Base-by-base conservation (phyloP, 2,113 vertebrate species). In the Calidris pygmaea region DNA sequence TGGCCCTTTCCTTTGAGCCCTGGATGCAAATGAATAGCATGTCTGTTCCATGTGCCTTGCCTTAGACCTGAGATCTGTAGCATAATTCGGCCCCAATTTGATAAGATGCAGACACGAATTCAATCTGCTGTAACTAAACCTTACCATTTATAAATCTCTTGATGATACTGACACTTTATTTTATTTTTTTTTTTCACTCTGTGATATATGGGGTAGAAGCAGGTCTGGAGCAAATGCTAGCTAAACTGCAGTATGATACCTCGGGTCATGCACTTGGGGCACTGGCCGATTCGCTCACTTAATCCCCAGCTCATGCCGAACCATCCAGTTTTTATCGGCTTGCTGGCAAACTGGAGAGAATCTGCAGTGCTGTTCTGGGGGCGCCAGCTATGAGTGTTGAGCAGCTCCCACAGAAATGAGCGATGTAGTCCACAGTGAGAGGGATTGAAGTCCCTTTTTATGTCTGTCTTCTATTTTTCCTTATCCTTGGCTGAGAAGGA, bases 51-150 rank as follows among this genome's bases (percentile, higher is more conserved):
- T 23, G 60, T 1, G 47, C 68, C 76, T 76, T 2, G 50, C 83
- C 79, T 83, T 81, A 32, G 90, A 83, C 68, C 75, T 8, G 52
- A 86, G 83, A 74, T 78, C 89, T 77, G 68, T 37, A 91, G 11
- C 39, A 35, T 30, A 67, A 89, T 74, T 87, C 3, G 1, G n/a
- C 76, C 77, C n/a, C 17, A 41, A 20, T 71, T 92, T 97, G 95
- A 95, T 92, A 94, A 96, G 79, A 96, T 0, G 3, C 92, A 95
- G 93, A 23, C 88, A 62, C 0, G 0, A 83, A 84, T 78, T 96
- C 76, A 84, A 78, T 90, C 76, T 95, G 37, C 47, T 93, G 79
- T 88, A 93, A 92, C 85, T 83, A 71, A 96, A 83, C 41, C 90
- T 86, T 9, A 0, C 47, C 60, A 80, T 56, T 95, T 93, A 85